A percentile compares a stretch with the other conserved stretches of the same genome.
Conservation (phyloP, 2,797 vertebrate genomes). For the Propithecus perrieri region DNA sequence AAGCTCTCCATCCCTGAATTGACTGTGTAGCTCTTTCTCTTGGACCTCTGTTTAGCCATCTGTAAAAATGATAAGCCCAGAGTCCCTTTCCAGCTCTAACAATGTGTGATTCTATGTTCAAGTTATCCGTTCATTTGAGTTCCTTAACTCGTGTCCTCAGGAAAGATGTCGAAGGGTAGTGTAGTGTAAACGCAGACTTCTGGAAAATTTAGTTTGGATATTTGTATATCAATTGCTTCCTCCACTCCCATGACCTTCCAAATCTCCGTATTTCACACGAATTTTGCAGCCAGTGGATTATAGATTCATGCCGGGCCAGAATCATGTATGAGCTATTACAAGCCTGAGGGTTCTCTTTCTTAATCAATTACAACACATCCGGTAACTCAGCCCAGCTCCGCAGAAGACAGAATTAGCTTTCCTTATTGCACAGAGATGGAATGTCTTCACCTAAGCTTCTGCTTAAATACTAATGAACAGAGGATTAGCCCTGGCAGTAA, state of each 20-base stretch:
- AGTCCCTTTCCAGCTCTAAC: not conserved
- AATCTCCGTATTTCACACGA: slow-evolving; percentile 16
- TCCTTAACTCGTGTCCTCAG: not conserved
- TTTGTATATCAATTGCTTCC: slow-evolving; percentile 42
- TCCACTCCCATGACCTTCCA: not conserved
- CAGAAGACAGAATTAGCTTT: slow-evolving; percentile 53
- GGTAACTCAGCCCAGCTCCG: slow-evolving; percentile 1
- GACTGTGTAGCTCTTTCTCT: not conserved
- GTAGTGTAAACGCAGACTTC: slow-evolving; percentile 35
- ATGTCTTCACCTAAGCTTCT: slow-evolving; percentile 63
- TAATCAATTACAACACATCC: slow-evolving; percentile 16
- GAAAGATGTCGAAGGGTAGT: not conserved
- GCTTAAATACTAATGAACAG: slow-evolving; percentile 75
- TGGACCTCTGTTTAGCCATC: not conserved
- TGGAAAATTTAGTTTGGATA: slow-evolving; percentile 32
- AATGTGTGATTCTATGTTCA: not conserved
- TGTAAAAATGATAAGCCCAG: not conserved
- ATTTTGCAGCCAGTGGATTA: slow-evolving; percentile 42
- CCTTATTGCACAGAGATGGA: slow-evolving; percentile 56
- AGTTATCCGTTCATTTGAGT: not conserved
- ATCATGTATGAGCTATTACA: not conserved
- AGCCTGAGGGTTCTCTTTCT: slow-evolving; percentile 29
- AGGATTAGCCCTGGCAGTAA: slow-evolving; percentile 63
- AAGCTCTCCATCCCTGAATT: not conserved
- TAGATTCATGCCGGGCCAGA: slow-evolving; percentile 46